Conservation (phyloP, 2,888 invertebrate genomes). For the Keiferia lycopersicella region DNA sequence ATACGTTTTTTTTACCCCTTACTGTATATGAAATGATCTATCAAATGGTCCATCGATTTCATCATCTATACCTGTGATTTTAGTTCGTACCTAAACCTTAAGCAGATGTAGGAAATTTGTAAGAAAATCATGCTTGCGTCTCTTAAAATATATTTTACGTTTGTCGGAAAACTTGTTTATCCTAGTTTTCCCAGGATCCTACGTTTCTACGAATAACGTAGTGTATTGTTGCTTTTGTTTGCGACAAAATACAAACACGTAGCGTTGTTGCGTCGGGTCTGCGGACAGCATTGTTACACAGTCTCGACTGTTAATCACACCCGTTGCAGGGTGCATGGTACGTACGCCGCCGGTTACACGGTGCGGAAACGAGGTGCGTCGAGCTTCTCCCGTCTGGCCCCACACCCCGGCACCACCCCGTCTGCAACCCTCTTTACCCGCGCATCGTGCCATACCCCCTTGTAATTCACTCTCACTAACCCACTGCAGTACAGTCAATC, state of each 20-base stretch:
- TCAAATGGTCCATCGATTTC: too few species aligned
- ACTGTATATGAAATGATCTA: too few species aligned
- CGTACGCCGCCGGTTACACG: conserved; percentile 48
- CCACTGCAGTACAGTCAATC: conserved; percentile 78
- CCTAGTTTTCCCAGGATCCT: too few species aligned
- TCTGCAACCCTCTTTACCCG: conserved; percentile 56
- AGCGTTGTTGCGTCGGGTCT: conserved; percentile 29
- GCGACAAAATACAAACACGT: conserved; percentile 20
- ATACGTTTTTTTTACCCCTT: too few species aligned
- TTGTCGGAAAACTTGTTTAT: too few species aligned
- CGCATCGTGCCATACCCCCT: conserved; percentile 52
- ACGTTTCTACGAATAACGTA: too few species aligned
- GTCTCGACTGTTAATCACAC: conserved; percentile 40
- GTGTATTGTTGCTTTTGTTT: neutral
- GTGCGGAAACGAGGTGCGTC: conserved; percentile 75
- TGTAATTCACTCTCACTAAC: conserved; percentile 82
- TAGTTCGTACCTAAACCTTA: too few species aligned
- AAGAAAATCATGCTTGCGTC: too few species aligned
- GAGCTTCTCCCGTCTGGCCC: conserved; percentile 76
- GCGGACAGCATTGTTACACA: conserved; percentile 34
- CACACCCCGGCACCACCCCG: conserved; percentile 67
- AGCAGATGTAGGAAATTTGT: too few species aligned
- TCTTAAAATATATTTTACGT: too few species aligned
- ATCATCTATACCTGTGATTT: too few species aligned
- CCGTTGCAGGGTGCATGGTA: conserved; percentile 51